These are phyloP conservation scores for Thera britannica DNA, from an alignment of 2,888 invertebrate species.

Conservation along the genomic window DNA sequence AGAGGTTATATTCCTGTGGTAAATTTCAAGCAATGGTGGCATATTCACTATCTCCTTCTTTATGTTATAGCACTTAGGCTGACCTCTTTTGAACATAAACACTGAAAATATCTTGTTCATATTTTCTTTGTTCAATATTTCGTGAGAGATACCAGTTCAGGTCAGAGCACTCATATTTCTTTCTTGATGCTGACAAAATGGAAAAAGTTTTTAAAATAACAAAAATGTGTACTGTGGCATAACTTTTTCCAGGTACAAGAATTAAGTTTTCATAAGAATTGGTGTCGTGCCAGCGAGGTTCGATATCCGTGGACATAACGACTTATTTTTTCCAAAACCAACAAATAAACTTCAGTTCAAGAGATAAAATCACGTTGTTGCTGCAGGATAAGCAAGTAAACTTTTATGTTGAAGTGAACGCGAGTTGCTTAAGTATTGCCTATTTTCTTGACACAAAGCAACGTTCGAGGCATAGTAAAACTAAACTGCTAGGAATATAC, in stretches of 20 bases:
- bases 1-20: conserved; percentile 24
- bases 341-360: conserved; percentile 17
- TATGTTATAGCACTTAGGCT: conserved; percentile 34
- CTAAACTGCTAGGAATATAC: background rate
- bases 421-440: conserved; percentile 15
- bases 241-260: conserved; percentile 27
- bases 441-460: conserved; percentile 14
- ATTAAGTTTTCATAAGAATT: conserved; percentile 30
- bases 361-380: conserved; percentile 28
- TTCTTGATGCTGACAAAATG: conserved; percentile 16
- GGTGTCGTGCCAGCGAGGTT: conserved; percentile 31
- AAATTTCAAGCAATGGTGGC: conserved; percentile 20
- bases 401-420: conserved; percentile 19
- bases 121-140: conserved; percentile 36
- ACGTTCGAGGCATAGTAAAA: conserved; percentile 4
- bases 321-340: conserved; percentile 13
- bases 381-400: conserved; percentile 17
- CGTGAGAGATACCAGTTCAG: conserved; percentile 30
- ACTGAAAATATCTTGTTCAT: conserved; percentile 33
- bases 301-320: conserved; percentile 16
- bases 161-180: conserved; percentile 22
- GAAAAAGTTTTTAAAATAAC: conserved; percentile 21
- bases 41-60: conserved; percentile 31
- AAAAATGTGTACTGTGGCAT: conserved; percentile 16
- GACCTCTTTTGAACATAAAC: conserved; percentile 41